These are phyloP conservation scores for Protomyctophum bolini DNA, from an alignment of 2,113 vertebrate species.

Conservation along the genomic window DNA sequence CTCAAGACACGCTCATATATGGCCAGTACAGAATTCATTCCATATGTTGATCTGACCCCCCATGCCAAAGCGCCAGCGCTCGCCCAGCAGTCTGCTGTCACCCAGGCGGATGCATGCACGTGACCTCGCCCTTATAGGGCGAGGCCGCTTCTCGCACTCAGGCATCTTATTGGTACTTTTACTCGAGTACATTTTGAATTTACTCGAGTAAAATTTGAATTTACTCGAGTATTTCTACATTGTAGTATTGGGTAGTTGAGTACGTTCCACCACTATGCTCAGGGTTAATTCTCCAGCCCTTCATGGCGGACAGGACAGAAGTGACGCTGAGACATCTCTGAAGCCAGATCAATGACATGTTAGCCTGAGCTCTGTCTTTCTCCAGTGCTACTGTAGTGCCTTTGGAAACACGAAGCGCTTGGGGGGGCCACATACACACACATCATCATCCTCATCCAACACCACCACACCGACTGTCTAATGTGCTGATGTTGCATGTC, in stretches of 20 bases:
- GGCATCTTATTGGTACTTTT: too few relatives aligned
- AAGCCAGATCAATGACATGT: slow-evolving; percentile 76
- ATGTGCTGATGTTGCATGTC: slow-evolving; percentile 3
- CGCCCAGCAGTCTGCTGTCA: too few relatives aligned
- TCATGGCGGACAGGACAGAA: slow-evolving; percentile 84
- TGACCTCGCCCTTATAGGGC: too few relatives aligned
- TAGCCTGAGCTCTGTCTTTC: slow-evolving; percentile 36
- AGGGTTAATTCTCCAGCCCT: slow-evolving; percentile 68
- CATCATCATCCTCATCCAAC: slow-evolving; percentile 31
- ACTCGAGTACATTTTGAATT: too few relatives aligned
- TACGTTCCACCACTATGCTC: slow-evolving; percentile 39
- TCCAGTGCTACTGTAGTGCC: slow-evolving; percentile 49
- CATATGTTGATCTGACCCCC: too few relatives aligned
- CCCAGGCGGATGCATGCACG: too few relatives aligned
- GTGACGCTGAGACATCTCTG: slow-evolving; percentile 81
- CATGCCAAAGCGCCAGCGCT: too few relatives aligned
- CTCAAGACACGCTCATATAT: too few relatives aligned
- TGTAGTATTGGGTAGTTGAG: slow-evolving; percentile 16
- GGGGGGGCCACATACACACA: slow-evolving; percentile 60
- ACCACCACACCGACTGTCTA: slow-evolving; percentile 42
- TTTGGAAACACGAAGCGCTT: slow-evolving; percentile 63
- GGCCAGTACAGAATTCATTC: too few relatives aligned
- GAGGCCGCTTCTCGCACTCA: neutral
- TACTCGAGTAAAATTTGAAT: too few relatives aligned
- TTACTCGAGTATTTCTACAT: neutral